These are phyloP conservation scores for Centruroides sculpturatus DNA, from an alignment of 1,140 invertebrate genomes.

Conservation along the genomic window DNA sequence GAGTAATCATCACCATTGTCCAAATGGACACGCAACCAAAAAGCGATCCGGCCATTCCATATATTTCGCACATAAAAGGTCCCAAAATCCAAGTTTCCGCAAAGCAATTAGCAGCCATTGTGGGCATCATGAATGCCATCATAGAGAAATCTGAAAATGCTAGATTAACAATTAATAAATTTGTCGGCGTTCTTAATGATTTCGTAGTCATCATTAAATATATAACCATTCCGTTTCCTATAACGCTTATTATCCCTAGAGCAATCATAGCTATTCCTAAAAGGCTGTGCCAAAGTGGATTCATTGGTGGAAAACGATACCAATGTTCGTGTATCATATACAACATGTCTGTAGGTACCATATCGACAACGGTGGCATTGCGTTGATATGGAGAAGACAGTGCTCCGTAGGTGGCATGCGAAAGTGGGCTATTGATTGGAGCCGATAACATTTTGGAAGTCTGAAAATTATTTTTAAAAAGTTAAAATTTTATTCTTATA, in stretches of 20 bases:
- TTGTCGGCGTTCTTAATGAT: conserved; percentile 61
- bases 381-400: conserved; percentile 6
- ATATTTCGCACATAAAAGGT: conserved; percentile 63
- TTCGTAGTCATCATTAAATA: conserved; percentile 68
- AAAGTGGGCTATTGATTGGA: no score
- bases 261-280: conserved; percentile 56
- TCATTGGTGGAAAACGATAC: conserved; percentile 60
- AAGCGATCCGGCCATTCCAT: conserved; percentile 58
- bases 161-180: conserved; percentile 67
- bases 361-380: conserved; percentile 60
- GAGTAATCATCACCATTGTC: conserved; percentile 64
- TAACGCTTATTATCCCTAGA: conserved; percentile 50
- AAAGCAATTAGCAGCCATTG: conserved; percentile 67
- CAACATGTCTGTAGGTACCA: conserved; percentile 52
- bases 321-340: conserved; percentile 53
- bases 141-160: conserved; percentile 76
- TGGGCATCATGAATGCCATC: conserved; percentile 62
- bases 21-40: conserved; percentile 67
- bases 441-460: no score
- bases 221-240: conserved; percentile 69
- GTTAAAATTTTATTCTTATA: no score
- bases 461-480: no score
- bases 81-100: conserved; percentile 73
- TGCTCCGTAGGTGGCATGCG: no score
- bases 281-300: conserved; percentile 60